Evolutionary conservation across 2,888 invertebrate genomes (phyloP).

Genomic region (Leptinotarsa haldemani): DNA sequence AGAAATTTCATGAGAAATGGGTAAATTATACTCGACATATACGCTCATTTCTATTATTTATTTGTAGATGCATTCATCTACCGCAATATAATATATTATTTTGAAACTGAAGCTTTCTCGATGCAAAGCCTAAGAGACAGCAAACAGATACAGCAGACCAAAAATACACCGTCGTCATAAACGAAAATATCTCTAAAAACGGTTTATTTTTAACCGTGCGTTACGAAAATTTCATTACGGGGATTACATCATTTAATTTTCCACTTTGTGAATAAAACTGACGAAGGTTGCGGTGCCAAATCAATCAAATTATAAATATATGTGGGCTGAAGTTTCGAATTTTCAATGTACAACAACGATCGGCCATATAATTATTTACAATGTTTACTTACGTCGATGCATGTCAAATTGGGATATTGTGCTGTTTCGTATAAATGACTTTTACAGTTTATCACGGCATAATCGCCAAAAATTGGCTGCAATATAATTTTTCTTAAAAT

Average conservation of each 20-base stretch:
- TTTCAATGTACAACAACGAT: background rate
- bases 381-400: too few species aligned
- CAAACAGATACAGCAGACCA: conserved; percentile 29
- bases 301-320: background rate
- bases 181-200: conserved; percentile 55
- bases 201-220: conserved; percentile 46
- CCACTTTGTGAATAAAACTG: conserved; percentile 12
- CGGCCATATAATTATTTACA: too few species aligned
- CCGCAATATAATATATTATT: background rate
- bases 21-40: too few species aligned
- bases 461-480: too few species aligned
- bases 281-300: conserved; percentile 12
- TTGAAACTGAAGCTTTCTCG: background rate
- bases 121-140: background rate
- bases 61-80: too few species aligned
- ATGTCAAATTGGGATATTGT: too few species aligned
- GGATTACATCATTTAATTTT: conserved; percentile 11
- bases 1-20: too few species aligned
- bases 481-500: too few species aligned
- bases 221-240: conserved; percentile 39
- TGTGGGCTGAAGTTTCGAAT: background rate
- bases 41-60: too few species aligned
- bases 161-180: conserved; percentile 52
- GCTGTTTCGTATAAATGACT: too few species aligned
- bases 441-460: too few species aligned